phyloP scores from a whole-genome alignment of 1,140 invertebrate genomes.

The Drosophila truncata region DNA sequence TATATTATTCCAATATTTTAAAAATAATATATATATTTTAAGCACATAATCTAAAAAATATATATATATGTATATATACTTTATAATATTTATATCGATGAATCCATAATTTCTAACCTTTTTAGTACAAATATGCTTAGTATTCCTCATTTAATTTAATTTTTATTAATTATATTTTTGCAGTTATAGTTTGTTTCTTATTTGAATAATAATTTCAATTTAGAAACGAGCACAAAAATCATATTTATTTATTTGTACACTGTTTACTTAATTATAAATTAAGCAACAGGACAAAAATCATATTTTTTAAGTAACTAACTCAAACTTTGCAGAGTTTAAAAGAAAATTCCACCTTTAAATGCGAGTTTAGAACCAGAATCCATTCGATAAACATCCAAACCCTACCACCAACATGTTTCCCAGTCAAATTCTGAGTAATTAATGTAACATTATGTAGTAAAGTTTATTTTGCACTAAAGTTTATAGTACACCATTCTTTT shows the following conservation, averaged over 20 bases:
- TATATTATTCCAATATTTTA: no score
- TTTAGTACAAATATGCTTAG: neutral
- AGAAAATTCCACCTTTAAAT: neutral
- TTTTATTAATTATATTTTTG: neutral
- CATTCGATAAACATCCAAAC: neutral
- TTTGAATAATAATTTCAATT: neutral
- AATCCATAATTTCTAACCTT: neutral
- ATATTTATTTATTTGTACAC: no score
- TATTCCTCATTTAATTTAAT: neutral
- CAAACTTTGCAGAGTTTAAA: neutral
- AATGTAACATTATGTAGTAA: neutral
- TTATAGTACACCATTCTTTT: conserved; percentile 7
- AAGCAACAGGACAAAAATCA: no score
- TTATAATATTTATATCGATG: no score
- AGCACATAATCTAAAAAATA: no score
- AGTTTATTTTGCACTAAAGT: conserved; percentile 8
- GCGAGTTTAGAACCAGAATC: neutral
- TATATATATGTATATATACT: no score
- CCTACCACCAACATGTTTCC: no score
- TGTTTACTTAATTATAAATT: no score
- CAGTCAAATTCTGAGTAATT: neutral
- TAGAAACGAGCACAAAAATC: no score
- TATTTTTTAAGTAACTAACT: no score
- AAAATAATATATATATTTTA: no score
- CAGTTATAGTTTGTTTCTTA: neutral